Evolutionary conservation across 2,888 invertebrate genomes (phyloP).

Genomic region (Drosophila suboccidentalis): DNA sequence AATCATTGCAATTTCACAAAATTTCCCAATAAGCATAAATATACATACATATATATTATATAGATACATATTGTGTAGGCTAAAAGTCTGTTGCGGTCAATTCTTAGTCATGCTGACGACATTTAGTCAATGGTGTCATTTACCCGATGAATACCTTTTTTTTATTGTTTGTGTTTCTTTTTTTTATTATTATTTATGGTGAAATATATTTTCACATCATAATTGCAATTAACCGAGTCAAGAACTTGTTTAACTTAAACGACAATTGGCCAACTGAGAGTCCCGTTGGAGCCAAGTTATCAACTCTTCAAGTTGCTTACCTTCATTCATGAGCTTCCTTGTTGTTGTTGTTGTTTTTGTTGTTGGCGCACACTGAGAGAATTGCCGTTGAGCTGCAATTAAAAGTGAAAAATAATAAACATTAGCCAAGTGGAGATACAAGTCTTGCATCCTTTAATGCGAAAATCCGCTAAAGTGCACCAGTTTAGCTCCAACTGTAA

Average conservation of each 20-base stretch:
- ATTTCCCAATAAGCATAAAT: slow-evolving; percentile 1
- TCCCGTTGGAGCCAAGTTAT: slow-evolving; percentile 10
- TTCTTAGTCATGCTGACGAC: slow-evolving; percentile 59
- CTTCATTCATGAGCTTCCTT: slow-evolving; percentile 61
- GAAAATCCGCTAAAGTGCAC: slow-evolving; percentile 34
- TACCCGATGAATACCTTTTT: slow-evolving; percentile 20
- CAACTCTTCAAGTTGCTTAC: slow-evolving; percentile 47
- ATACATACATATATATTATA: slow-evolving; percentile 4
- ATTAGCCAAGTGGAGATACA: slow-evolving; percentile 44
- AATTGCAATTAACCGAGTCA: slow-evolving; percentile 36
- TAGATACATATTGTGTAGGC: slow-evolving; percentile 19
- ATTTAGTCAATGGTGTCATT: slow-evolving; percentile 52
- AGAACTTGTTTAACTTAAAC: slow-evolving; percentile 47
- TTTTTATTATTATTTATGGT: slow-evolving; percentile 15
- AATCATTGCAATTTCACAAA: slow-evolving; percentile 43
- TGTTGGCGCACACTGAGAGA: slow-evolving; percentile 23
- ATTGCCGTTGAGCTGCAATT: slow-evolving; percentile 68
- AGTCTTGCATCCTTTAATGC: slow-evolving; percentile 61
- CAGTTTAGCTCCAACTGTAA: slow-evolving; percentile 60
- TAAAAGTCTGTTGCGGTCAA: slow-evolving; percentile 20
- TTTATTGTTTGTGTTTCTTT: slow-evolving; percentile 11
- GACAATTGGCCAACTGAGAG: slow-evolving; percentile 21
- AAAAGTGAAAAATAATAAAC: slow-evolving; percentile 67
- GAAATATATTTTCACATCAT: slow-evolving; percentile 54
- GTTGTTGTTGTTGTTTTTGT: slow-evolving; percentile 30